Percentiles rank a stretch among this genome's conserved stretches.
These are phyloP conservation scores for Clinocottus analis DNA, from an alignment of 2,113 vertebrate species.

Conservation along the genomic window DNA sequence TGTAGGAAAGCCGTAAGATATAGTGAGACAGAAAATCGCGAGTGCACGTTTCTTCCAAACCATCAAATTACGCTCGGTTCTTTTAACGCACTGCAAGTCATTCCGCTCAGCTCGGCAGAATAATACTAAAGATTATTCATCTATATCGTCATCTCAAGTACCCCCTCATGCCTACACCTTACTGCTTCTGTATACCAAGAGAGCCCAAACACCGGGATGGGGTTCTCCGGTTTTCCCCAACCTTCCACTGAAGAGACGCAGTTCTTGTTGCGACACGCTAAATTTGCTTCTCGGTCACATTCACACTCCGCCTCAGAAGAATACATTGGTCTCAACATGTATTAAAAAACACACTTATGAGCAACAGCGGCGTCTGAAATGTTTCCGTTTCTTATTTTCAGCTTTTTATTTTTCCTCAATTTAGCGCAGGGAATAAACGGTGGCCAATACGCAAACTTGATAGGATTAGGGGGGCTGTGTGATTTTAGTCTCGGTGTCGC, in stretches of 20 bases:
- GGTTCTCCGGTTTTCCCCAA: not conserved
- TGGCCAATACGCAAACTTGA: constrained; percentile 62
- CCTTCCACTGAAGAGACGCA: not conserved
- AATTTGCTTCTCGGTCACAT: constrained; percentile 17
- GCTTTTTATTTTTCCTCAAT: not conserved
- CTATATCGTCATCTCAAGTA: constrained; percentile 20
- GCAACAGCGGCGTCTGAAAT: constrained; percentile 2
- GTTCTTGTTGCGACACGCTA: not conserved
- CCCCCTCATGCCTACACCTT: constrained; percentile 43
- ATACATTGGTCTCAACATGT: not conserved
- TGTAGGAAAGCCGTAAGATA: not conserved
- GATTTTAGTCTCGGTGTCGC: constrained; percentile 48
- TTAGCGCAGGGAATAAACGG: constrained; percentile 16
- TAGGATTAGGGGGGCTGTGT: constrained; percentile 49
- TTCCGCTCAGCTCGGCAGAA: not conserved
- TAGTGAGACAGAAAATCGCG: not conserved
- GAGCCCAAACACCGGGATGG: not conserved
- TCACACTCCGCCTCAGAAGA: not conserved
- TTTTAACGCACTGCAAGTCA: not conserved
- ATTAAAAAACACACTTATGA: not conserved
- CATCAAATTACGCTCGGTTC: not conserved
- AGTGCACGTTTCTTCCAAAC: constrained; percentile 31
- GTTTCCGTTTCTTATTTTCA: not conserved
- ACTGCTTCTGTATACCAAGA: constrained; percentile 11
- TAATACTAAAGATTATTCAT: constrained; percentile 6